Percentiles rank a stretch among this genome's conserved stretches.
phyloP scores from a whole-genome alignment of 2,797 vertebrate genomes.

The Serranus cabrilla region DNA sequence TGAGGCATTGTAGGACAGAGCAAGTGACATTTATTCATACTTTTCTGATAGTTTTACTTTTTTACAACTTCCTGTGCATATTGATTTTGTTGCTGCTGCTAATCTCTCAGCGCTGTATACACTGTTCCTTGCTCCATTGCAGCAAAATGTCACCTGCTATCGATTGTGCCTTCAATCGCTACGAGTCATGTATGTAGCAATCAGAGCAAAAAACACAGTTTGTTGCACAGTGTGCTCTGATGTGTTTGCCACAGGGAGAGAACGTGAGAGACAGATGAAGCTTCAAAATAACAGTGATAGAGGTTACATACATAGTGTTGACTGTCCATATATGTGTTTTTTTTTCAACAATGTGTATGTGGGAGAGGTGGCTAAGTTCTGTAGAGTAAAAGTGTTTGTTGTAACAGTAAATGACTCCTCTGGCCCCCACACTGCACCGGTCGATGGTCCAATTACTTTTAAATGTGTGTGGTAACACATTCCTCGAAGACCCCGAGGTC shows the following conservation, averaged over 20 bases:
- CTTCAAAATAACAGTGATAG: conserved; percentile 18
- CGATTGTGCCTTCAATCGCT: conserved; percentile 47
- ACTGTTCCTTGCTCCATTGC: conserved; percentile 11
- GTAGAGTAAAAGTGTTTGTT: conserved; percentile 44
- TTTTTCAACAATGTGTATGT: conserved; percentile 12
- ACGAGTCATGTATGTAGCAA: conserved; percentile 50
- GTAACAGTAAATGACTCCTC: conserved; percentile 56
- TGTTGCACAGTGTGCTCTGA: conserved; percentile 26
- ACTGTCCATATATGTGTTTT: conserved; percentile 4
- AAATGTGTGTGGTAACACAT: conserved; percentile 52
- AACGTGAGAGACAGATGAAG: conserved; percentile 24
- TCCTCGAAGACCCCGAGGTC: conserved; percentile 8
- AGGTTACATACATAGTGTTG: conserved; percentile 32
- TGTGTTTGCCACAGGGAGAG: conserved; percentile 34
- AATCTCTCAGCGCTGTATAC: conserved; percentile 24
- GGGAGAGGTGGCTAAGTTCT: conserved; percentile 18
- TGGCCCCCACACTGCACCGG: conserved; percentile 42
- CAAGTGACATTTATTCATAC: conserved; percentile 46
- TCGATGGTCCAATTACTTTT: conserved; percentile 66
- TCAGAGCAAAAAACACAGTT: conserved; percentile 45
- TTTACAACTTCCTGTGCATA: conserved; percentile 39
- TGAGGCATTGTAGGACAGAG: not conserved
- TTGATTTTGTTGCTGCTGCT: conserved; percentile 47
- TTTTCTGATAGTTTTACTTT: conserved; percentile 36
- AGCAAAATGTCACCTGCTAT: conserved; percentile 64